Evolutionary conservation across 2,113 vertebrate species (phyloP).

Genomic region (Sander vitreus): DNA sequence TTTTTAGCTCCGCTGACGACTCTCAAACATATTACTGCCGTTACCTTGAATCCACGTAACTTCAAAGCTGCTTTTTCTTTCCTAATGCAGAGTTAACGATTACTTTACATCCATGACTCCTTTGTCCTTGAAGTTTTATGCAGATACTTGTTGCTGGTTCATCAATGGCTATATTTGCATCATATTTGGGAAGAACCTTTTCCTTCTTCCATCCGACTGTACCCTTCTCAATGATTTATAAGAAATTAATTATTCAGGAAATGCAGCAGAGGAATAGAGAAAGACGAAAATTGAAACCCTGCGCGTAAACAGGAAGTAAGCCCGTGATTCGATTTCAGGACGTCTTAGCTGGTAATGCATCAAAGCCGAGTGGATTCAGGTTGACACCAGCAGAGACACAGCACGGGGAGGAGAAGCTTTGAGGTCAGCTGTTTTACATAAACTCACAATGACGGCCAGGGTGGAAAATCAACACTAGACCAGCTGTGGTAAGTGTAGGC

Average conservation of each 20-base stretch:
- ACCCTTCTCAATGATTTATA: slow-evolving; percentile 78
- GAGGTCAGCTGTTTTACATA: slow-evolving; percentile 20
- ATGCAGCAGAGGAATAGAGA: slow-evolving; percentile 65
- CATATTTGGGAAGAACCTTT: slow-evolving; percentile 62
- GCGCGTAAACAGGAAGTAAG: slow-evolving; percentile 42
- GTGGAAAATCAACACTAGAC: not conserved
- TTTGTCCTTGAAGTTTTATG: not conserved
- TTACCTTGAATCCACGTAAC: not conserved
- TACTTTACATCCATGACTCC: not conserved
- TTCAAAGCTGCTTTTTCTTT: not conserved
- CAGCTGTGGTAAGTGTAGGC: not conserved
- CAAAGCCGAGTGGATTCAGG: not conserved
- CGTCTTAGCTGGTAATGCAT: slow-evolving; percentile 4
- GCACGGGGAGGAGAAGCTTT: not conserved
- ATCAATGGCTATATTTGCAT: slow-evolving; percentile 7
- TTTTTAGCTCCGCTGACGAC: slow-evolving; percentile 36
- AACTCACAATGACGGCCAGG: not conserved
- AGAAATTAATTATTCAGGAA: slow-evolving; percentile 82
- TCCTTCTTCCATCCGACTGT: slow-evolving; percentile 55
- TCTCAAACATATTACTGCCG: slow-evolving; percentile 30
- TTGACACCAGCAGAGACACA: not conserved
- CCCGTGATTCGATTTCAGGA: slow-evolving; percentile 38
- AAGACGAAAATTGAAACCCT: slow-evolving; percentile 51
- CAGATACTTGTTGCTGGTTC: not conserved
- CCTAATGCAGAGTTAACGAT: not conserved